Base-by-base conservation (phyloP, 2,797 vertebrate species). In the Parotocinclus haroldoi region DNA sequence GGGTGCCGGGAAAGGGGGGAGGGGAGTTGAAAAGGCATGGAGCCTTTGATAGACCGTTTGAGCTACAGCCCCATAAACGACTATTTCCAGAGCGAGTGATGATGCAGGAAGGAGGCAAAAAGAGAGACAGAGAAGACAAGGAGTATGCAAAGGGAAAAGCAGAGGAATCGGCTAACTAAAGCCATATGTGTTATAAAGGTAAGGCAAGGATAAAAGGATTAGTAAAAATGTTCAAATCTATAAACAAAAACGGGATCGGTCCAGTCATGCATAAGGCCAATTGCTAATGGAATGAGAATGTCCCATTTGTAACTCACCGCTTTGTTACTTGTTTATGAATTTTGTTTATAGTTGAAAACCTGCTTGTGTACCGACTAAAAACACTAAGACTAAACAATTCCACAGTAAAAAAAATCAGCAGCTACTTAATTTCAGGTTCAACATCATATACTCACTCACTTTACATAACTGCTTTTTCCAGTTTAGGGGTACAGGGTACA, bases 61-160 rank as follows among this genome's bases (percentile, higher is more conserved):
- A 88, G 84, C 92, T 93, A 93, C 93, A 94, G 81, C 91, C 93
- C 91, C 92, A 95, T 74, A 92, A 85, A 82, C 91, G 92, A 91
- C 94, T 94, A 89, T 81, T 77, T 80, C 84, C 54, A 79, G 72
- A 71, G 48, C 18, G 50, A 66, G 57, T 66, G 66, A 68, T 52
- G 66, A 69, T 37, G 44, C 44, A 61, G 36, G 40, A 16, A 63
- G 56, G n/a, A 67, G 60, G 63, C 61, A 60, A 27, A 71, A 57
- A 56, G 17, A 66, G 59, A 49, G 51, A 51, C 50, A 37, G 53
- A 69, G 55, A 60, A 65, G 63, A 62, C 50, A 61, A 37, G 66
- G 44, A 69, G 68, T 55, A 58, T 58, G 67, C 39, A 36, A 53
- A 50, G 14, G 53, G 66, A 62, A 74, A 68, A 68, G 61, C 55